These are phyloP conservation scores for Pseudonaja textilis DNA, from an alignment of 2,113 vertebrate genomes.

Conservation along the genomic window DNA sequence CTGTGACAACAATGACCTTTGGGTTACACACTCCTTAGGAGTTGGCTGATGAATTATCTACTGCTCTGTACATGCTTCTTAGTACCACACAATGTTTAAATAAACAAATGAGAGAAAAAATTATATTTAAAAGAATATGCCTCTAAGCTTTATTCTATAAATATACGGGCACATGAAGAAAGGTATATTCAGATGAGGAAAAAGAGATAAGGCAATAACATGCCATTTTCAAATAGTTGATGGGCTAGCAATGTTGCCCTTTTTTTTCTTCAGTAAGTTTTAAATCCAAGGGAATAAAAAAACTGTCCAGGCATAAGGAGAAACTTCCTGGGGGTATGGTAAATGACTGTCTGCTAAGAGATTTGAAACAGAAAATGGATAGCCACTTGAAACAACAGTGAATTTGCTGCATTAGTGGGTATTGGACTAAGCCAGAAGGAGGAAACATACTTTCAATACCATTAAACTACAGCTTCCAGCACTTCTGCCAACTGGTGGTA, in stretches of 20 bases:
- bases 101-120: neutral
- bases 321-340: neutral
- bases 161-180: neutral
- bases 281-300: neutral
- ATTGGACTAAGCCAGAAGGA: neutral
- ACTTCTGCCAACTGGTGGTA: neutral
- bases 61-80: neutral
- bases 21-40: neutral
- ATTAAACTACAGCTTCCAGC: neutral
- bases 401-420: neutral
- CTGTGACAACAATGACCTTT: neutral
- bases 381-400: neutral
- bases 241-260: neutral
- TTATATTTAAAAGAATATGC: neutral
- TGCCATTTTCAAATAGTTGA: neutral
- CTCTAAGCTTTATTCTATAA: neutral
- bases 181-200: neutral
- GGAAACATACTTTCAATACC: neutral
- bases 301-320: neutral
- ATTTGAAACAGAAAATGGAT: neutral
- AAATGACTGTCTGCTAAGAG: neutral
- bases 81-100: neutral
- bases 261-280: neutral
- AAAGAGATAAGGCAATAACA: neutral
- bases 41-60: neutral